Evolutionary conservation across 2,797 vertebrate genomes (phyloP), one percentile per base, ranked within the genome.

Genomic region (Typhlichthys eigenmanni): DNA sequence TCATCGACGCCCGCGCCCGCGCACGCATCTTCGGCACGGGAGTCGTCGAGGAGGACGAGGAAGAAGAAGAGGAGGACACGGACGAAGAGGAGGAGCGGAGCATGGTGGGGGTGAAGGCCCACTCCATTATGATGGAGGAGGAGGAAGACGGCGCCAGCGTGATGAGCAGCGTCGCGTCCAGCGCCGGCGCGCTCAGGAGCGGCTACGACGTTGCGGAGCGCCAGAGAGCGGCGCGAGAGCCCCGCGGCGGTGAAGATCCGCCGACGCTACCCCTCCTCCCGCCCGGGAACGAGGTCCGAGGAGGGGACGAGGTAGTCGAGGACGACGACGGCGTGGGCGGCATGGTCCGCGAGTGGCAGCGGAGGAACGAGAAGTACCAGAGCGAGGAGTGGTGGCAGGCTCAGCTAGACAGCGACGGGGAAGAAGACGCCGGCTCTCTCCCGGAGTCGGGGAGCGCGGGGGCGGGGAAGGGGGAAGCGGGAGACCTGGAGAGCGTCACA

Each of bases 291-390:
- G 72, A 62, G 3, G 59, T 32, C 13, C 49, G 47, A 7, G 68
- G 61, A 2, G 74, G 76, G 0, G 75, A 6, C 62, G 61, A 2
- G n/a, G 13, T 10, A 1, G 86, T 75, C 7, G 77, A 3, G 59
- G 70, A 83, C 47, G 74, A 53, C 75, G 54, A 32, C 76, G 67
- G 88, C 1, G 82, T 95, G 2, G 88, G 89, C 43, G 72, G 48
- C 70, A 90, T 95, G 79, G 87, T 99, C 66, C 85, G 68, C 0
- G 95, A 98, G 4, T 99, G 98, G 98, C 96, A 97, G 69, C 17
- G 83, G 61, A 92, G 94, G 48, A 99, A 97, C 10, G 96, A 95
- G 80, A 93, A 92, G 69, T 96, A 94, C 72, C 92, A 94, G 69
- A 90, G 66, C 0, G 87, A 92, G 0, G 91, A 89, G 8, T 93